phyloP scores from a whole-genome alignment of 2,888 invertebrate genomes.

The Elysia crispata region DNA sequence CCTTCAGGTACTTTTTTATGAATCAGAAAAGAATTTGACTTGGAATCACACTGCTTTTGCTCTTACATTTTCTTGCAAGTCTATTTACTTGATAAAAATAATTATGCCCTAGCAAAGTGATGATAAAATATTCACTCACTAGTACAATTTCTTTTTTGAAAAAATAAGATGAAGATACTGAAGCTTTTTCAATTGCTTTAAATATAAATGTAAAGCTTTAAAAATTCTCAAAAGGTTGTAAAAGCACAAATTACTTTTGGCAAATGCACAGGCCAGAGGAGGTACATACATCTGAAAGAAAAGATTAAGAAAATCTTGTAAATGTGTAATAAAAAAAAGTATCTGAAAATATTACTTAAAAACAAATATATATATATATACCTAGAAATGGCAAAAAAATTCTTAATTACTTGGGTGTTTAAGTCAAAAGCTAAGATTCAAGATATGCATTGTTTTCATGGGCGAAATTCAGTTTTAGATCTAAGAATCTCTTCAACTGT shows the following conservation, averaged over 20 bases:
- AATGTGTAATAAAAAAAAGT: neutral
- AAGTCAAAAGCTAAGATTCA: too few relatives aligned
- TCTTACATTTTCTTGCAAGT: neutral
- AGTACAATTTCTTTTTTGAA: neutral
- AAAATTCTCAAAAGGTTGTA: too few relatives aligned
- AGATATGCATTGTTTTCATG: too few relatives aligned
- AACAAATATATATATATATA: too few relatives aligned
- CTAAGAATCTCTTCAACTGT: too few relatives aligned
- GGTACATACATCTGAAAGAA: conserved; percentile 64
- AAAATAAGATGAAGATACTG: neutral
- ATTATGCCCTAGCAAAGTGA: neutral
- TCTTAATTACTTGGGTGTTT: too few relatives aligned
- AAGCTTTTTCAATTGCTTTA: neutral
- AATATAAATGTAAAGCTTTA: conserved; percentile 5
- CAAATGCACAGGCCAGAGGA: conserved; percentile 76
- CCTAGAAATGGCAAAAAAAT: too few relatives aligned
- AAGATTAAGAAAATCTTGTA: conserved; percentile 27
- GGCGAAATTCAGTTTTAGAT: too few relatives aligned
- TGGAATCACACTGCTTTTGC: neutral
- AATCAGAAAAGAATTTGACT: too few relatives aligned
- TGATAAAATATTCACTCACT: too few relatives aligned
- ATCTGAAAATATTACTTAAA: neutral
- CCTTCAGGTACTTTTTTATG: too few relatives aligned
- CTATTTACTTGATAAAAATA: neutral
- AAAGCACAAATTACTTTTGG: conserved; percentile 80